These are phyloP conservation scores for Xerus rutilus DNA, from an alignment of 2,797 vertebrate genomes.

Conservation along the genomic window DNA sequence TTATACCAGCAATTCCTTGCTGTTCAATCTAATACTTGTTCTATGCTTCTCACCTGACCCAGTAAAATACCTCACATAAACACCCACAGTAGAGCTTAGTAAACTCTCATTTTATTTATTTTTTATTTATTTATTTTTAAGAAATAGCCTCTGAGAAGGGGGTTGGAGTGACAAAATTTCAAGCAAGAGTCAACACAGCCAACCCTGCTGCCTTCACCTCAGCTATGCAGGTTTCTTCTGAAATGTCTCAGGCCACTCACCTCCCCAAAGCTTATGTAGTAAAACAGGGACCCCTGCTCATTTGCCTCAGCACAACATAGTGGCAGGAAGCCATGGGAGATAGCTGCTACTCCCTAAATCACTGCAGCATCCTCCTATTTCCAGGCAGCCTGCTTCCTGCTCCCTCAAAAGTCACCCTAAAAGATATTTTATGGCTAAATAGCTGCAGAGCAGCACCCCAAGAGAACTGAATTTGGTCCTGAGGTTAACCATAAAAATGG, in stretches of 20 bases:
- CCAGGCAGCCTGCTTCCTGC: background rate
- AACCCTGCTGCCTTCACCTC: background rate
- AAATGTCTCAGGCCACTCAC: background rate
- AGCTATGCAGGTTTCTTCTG: background rate
- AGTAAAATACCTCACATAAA: background rate
- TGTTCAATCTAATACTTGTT: background rate
- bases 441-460: background rate
- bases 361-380: background rate
- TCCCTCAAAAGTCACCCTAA: background rate
- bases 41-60: background rate
- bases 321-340: background rate
- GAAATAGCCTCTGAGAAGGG: background rate
- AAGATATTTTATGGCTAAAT: background rate
- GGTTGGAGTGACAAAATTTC: background rate
- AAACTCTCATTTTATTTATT: background rate
- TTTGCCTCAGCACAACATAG: background rate
- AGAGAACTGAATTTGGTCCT: background rate
- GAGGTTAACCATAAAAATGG: conserved; percentile 8
- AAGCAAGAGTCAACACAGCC: background rate
- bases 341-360: background rate
- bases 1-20: background rate
- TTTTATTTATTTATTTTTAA: background rate
- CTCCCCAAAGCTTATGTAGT: background rate
- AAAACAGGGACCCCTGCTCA: background rate
- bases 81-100: background rate